Conservation (phyloP, 2,888 invertebrate species). For the Scaptomyza tumidula region DNA sequence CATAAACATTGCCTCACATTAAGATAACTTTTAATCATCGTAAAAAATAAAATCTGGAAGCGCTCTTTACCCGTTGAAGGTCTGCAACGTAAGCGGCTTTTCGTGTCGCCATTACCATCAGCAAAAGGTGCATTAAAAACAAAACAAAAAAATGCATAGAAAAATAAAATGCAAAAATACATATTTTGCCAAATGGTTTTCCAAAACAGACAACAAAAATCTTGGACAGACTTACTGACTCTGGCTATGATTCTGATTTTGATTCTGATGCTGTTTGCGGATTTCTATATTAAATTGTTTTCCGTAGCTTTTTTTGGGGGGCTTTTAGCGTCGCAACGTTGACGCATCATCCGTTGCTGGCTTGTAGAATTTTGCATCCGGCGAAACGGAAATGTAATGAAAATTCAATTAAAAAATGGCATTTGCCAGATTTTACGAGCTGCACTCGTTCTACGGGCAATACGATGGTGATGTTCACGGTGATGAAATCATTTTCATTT, state of each 20-base stretch:
- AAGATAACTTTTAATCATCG: slow-evolving; percentile 79
- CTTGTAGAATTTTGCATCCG: slow-evolving; percentile 52
- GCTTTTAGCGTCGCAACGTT: slow-evolving; percentile 12
- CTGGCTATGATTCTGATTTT: slow-evolving; percentile 17
- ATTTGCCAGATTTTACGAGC: slow-evolving; percentile 72
- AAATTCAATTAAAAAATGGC: slow-evolving; percentile 77
- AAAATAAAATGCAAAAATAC: slow-evolving; percentile 37
- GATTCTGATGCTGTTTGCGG: slow-evolving; percentile 24
- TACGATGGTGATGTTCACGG: background rate
- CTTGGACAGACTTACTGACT: slow-evolving; percentile 48
- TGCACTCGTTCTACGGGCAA: slow-evolving; percentile 32
- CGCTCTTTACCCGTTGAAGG: slow-evolving; percentile 19
- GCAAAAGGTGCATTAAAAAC: slow-evolving; percentile 40
- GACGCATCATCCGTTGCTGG: slow-evolving; percentile 20
- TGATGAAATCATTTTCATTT: slow-evolving; percentile 12
- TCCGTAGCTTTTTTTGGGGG: slow-evolving; percentile 36
- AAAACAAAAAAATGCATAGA: slow-evolving; percentile 14
- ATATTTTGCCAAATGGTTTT: slow-evolving; percentile 42
- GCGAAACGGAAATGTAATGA: slow-evolving; percentile 75
- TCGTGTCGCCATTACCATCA: slow-evolving; percentile 59
- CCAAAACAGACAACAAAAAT: slow-evolving; percentile 42
- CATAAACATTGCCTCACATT: slow-evolving; percentile 73
- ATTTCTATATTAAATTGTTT: slow-evolving; percentile 68
- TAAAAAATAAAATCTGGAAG: slow-evolving; percentile 59
- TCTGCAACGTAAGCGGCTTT: slow-evolving; percentile 73